These are phyloP conservation scores for Brachyrhaphis roseni DNA, from an alignment of 2,797 vertebrate species.

Conservation along the genomic window DNA sequence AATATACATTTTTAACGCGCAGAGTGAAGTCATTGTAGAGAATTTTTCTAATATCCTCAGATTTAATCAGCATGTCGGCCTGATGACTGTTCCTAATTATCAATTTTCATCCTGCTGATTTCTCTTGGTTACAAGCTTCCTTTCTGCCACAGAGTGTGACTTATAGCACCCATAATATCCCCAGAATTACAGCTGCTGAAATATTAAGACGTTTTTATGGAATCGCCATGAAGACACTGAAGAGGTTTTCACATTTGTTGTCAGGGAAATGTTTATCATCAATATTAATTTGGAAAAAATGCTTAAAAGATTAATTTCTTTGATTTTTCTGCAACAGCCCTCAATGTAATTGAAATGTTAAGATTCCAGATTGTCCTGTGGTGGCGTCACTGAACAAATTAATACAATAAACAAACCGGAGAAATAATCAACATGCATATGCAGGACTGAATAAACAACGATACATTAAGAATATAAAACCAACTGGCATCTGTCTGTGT, in stretches of 20 bases:
- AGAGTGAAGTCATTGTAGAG: constrained; percentile 46
- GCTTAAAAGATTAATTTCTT: background rate
- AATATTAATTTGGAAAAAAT: background rate
- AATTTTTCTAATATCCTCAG: constrained; percentile 66
- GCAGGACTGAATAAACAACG: background rate
- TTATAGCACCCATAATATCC: constrained; percentile 31
- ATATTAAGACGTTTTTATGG: constrained; percentile 24
- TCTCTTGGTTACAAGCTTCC: constrained; percentile 28
- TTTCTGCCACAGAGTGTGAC: constrained; percentile 20
- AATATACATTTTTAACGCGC: constrained; percentile 51
- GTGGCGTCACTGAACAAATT: background rate
- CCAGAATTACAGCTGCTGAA: constrained; percentile 30
- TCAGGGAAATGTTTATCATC: background rate
- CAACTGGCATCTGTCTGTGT: background rate
- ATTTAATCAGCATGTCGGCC: constrained; percentile 58
- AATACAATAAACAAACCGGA: background rate
- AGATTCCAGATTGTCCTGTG: background rate
- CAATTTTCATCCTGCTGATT: constrained; percentile 28
- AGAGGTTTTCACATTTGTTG: constrained; percentile 4
- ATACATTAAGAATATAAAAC: background rate
- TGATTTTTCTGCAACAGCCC: background rate
- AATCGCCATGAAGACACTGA: background rate
- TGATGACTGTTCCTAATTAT: constrained; percentile 56
- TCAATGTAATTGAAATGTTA: background rate
- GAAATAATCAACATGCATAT: background rate